A percentile compares a stretch with the other conserved stretches of the same genome.
phyloP scores from a whole-genome alignment of 2,113 vertebrate genomes.

The Scatophagus argus region DNA sequence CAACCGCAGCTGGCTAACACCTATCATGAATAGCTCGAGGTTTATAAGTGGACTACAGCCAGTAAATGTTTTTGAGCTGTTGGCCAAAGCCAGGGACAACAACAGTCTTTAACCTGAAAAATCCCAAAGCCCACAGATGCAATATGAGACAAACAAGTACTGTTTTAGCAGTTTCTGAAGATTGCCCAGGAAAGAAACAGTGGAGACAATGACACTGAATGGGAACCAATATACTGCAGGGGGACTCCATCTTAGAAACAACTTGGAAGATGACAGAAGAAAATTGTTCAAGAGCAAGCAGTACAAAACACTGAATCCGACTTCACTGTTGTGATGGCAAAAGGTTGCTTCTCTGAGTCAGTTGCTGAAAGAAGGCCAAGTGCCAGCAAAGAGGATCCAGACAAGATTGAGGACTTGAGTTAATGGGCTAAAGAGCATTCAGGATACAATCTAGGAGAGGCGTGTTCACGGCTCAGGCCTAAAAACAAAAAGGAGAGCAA shows the following conservation, averaged over 20 bases:
- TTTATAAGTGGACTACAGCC: neutral
- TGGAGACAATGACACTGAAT: neutral
- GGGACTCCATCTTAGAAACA: neutral
- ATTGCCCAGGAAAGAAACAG: neutral
- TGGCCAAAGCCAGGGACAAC: neutral
- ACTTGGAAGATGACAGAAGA: neutral
- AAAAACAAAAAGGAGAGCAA: neutral
- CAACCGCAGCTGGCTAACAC: neutral
- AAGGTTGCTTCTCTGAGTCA: constrained; percentile 1
- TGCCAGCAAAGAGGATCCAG: constrained; percentile 3
- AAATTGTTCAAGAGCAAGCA: neutral
- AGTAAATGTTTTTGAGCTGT: neutral
- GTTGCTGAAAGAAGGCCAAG: constrained; percentile 13
- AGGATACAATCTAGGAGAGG: neutral
- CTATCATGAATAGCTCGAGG: neutral
- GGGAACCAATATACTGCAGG: neutral
- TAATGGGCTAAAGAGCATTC: constrained; percentile 4
- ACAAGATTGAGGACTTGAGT: constrained; percentile 11
- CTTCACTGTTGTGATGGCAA: constrained; percentile 19
- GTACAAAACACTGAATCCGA: constrained; percentile 8
- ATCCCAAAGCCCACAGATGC: neutral
- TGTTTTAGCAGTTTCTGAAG: neutral
- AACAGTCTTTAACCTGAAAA: neutral
- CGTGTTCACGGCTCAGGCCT: neutral
- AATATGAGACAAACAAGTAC: constrained; percentile 1